A percentile compares a stretch with the other conserved stretches of the same genome.
phyloP scores from a whole-genome alignment of 1,140 invertebrate species.

The Frieseomelitta varia region DNA sequence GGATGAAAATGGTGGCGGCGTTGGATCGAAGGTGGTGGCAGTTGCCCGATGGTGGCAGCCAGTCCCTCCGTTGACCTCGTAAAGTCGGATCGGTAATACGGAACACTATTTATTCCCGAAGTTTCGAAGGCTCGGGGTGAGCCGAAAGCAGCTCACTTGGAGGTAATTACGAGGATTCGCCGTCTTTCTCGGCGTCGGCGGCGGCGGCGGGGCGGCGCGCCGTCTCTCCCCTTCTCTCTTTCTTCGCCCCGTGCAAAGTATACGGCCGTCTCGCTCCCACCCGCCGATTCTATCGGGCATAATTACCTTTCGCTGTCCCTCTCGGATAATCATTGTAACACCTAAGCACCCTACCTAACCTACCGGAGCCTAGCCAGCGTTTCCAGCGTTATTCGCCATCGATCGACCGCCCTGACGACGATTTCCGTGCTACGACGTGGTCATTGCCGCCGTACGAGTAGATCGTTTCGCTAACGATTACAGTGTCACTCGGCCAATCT shows the following conservation, averaged over 20 bases:
- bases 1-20: constrained; percentile 11
- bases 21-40: constrained; percentile 48
- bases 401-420: constrained; percentile 68
- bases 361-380: constrained; percentile 76
- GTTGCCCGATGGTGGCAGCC: constrained; percentile 43
- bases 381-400: constrained; percentile 78
- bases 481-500: constrained; percentile 58
- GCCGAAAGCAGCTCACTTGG: constrained; percentile 80
- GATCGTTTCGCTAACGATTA: constrained; percentile 70
- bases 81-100: constrained; percentile 76
- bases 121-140: constrained; percentile 80
- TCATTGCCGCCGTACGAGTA: constrained; percentile 62
- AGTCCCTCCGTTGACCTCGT: constrained; percentile 63
- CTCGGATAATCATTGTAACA: constrained; percentile 83
- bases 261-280: constrained; percentile 73
- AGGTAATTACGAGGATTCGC: constrained; percentile 80
- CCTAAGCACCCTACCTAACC: constrained; percentile 82
- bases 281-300: constrained; percentile 79
- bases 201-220: constrained; percentile 52
- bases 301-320: constrained; percentile 82
- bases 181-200: constrained; percentile 67
- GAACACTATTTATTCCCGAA: constrained; percentile 81
- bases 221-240: constrained; percentile 65
- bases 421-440: constrained; percentile 70
- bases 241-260: constrained; percentile 76